Evolutionary conservation across 2,888 invertebrate genomes (phyloP).

Genomic region (Scaptomyza caliginosa): DNA sequence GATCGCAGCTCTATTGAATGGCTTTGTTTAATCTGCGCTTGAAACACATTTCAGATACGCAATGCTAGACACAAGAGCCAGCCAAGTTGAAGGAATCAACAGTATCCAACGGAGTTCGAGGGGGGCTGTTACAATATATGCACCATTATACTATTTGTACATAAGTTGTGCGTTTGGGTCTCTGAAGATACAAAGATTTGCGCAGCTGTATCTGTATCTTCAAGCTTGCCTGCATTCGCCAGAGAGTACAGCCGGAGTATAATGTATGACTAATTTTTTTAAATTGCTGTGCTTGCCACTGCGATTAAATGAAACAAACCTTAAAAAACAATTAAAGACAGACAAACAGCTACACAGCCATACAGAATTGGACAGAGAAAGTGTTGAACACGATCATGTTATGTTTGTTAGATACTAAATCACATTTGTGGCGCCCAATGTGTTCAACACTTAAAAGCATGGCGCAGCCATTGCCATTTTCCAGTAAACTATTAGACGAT

Average conservation of each 20-base stretch:
- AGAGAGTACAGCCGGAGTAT: conserved; percentile 29
- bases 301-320: conserved; percentile 60
- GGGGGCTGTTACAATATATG: conserved; percentile 11
- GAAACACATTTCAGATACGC: conserved; percentile 68
- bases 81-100: conserved; percentile 60
- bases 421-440: conserved; percentile 42
- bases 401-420: conserved; percentile 62
- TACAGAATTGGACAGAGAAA: conserved; percentile 72
- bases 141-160: conserved; percentile 7
- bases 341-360: conserved; percentile 39
- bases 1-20: not conserved
- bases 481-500: conserved; percentile 29
- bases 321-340: conserved; percentile 55
- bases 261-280: conserved; percentile 73
- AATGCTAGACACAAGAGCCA: conserved; percentile 71
- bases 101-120: conserved; percentile 55
- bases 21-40: conserved; percentile 23
- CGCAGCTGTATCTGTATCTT: conserved; percentile 53
- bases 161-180: conserved; percentile 20
- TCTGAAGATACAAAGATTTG: conserved; percentile 18
- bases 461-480: conserved; percentile 30
- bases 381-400: conserved; percentile 63
- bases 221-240: conserved; percentile 66
- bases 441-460: conserved; percentile 9
- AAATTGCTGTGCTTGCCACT: conserved; percentile 57